These are phyloP conservation scores for Micromussa lordhowensis DNA, from an alignment of 92 coral and sea anemone species.

Conservation along the genomic window DNA sequence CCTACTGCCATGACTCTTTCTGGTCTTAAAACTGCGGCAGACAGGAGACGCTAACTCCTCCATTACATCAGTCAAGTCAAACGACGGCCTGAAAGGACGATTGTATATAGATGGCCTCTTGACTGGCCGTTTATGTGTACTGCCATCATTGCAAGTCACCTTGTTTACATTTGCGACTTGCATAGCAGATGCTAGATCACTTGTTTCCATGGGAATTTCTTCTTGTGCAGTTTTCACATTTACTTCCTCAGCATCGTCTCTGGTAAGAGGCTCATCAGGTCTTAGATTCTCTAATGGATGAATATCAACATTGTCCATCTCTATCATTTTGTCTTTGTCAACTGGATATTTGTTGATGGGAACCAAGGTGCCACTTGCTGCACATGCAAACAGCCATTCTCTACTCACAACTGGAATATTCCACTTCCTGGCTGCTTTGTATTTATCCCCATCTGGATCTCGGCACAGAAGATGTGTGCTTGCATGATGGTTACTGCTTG, in stretches of 20 bases:
- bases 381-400: constrained; percentile 94
- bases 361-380: constrained; percentile 61
- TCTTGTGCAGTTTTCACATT: background rate
- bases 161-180: background rate
- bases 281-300: background rate
- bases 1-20: constrained; percentile 85
- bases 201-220: constrained; percentile 19
- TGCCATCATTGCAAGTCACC: background rate
- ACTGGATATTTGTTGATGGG: constrained; percentile 58
- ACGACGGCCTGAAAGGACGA: constrained; percentile 80
- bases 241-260: background rate
- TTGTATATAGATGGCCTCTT: constrained; percentile 56
- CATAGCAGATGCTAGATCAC: background rate
- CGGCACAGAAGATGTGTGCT: constrained; percentile 91
- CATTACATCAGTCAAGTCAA: constrained; percentile 89
- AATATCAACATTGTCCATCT: background rate
- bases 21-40: constrained; percentile 61
- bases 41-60: constrained; percentile 82
- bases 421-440: constrained; percentile 91
- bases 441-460: constrained; percentile 88
- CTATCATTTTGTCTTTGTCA: background rate
- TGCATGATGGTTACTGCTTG: constrained; percentile 65
- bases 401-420: constrained; percentile 77
- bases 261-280: background rate
- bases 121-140: constrained; percentile 16